Evolutionary conservation across 2,888 invertebrate genomes (phyloP).

Genomic region (Drosophila heteroneura): DNA sequence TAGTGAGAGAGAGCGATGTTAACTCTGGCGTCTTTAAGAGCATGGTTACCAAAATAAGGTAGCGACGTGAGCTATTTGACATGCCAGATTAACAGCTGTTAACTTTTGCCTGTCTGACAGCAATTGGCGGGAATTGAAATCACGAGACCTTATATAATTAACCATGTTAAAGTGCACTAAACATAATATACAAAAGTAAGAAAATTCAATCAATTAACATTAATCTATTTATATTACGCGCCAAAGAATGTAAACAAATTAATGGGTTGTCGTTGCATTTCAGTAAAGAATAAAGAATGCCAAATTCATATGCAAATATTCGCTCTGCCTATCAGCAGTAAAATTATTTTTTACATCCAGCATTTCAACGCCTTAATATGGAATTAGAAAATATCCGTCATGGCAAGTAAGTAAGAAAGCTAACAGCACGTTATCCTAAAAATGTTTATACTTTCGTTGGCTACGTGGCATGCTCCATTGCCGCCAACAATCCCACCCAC

Average conservation of each 20-base stretch:
- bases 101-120: neutral
- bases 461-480: constrained; percentile 48
- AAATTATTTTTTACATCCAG: neutral
- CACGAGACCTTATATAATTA: neutral
- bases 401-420: neutral
- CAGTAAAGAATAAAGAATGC: neutral
- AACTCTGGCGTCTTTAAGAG: neutral
- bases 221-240: neutral
- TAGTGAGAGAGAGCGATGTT: neutral
- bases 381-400: neutral
- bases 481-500: neutral
- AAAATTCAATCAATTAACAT: neutral
- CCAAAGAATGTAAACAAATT: neutral
- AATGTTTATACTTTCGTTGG: constrained; percentile 61
- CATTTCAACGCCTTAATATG: neutral
- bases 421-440: neutral
- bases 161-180: neutral
- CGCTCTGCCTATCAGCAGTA: neutral
- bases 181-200: neutral
- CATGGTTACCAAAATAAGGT: neutral
- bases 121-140: neutral
- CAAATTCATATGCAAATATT: neutral
- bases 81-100: neutral
- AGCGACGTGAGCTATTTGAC: neutral
- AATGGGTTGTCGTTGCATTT: neutral